Base-by-base conservation (phyloP, 2,113 vertebrate species). In the Oncorhynchus mykiss region DNA sequence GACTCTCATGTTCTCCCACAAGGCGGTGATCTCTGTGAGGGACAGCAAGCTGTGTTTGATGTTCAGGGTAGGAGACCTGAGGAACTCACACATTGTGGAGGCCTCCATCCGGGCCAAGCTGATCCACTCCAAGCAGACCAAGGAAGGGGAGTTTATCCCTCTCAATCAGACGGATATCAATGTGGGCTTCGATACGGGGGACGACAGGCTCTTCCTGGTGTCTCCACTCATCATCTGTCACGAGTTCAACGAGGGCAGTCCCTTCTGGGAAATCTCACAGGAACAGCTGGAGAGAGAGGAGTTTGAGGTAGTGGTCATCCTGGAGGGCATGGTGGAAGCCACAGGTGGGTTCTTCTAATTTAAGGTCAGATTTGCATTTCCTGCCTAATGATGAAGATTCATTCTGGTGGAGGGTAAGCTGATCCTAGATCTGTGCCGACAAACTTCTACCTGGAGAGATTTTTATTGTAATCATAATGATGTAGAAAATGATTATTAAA, bases 281-380 rank as follows among this genome's bases (percentile, higher is more conserved):
- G 91, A 93, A 7, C 94, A 94, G 79, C 90, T 96, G 20, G 91
- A 87, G 73, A 89, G 92, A 83, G 95, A 96, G 0, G 94, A 96
- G 68, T 94, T 94, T 0, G 95, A 96, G 92, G 95, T 96, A 14
- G 95, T 96, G 0, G 95, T 96, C 79, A 96, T 96, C 83, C 88
- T 96, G 0, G 95, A 96, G 83, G 95, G 95, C 48, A 96, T 96
- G 95, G 95, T 95, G 89, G 95, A 96, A 83, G 95, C 95, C 79
- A 96, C 95, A 78, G 95, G 95, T 96, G 83, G 72, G 5, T 57
- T 12, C 27, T 54, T 54, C 16, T 54, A 5, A 54, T 18, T 54
- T 54, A 45, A 45, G 39, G 39, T 45, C 39, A 45, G 39, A 45
- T 45, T 45, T 45, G 9, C 39, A 45, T 45, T 45, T 45, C 39